These are phyloP conservation scores for Theocolax elegans DNA, from an alignment of 1,140 invertebrate species.

Conservation along the genomic window DNA sequence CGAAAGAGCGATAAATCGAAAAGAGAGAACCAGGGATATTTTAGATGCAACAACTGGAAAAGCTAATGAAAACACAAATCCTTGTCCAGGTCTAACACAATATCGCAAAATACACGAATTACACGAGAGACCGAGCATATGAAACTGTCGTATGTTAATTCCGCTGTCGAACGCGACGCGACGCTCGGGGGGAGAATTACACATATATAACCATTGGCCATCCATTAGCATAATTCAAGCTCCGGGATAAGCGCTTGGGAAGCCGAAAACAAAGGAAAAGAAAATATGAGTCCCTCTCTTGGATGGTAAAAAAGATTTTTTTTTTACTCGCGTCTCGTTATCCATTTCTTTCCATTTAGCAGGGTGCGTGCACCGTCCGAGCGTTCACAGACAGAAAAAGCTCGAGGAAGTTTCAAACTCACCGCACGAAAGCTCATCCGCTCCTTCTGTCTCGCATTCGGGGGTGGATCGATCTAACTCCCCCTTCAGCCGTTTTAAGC, in stretches of 20 bases:
- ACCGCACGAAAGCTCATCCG: neutral
- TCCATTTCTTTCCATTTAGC: neutral
- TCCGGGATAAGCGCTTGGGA: too few relatives aligned
- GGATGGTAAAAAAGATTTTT: too few relatives aligned
- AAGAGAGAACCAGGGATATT: too few relatives aligned
- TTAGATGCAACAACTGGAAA: too few relatives aligned
- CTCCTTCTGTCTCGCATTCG: neutral
- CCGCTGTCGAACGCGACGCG: neutral
- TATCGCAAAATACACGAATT: too few relatives aligned
- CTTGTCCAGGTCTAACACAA: too few relatives aligned
- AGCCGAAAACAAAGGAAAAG: too few relatives aligned
- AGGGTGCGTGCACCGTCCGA: neutral
- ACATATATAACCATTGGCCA: neutral
- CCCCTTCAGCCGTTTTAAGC: neutral
- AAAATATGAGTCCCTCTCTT: too few relatives aligned
- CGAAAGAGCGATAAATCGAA: too few relatives aligned
- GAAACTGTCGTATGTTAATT: neutral
- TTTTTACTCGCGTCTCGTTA: too few relatives aligned
- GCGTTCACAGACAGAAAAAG: neutral
- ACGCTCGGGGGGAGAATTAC: neutral
- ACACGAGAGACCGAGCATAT: neutral
- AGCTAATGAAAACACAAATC: too few relatives aligned
- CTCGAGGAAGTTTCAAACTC: constrained; percentile 16
- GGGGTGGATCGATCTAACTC: constrained; percentile 7
- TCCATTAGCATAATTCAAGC: constrained; percentile 3